phyloP scores from a whole-genome alignment of 2,113 vertebrate species.

The Ceyx cyanopectus region DNA sequence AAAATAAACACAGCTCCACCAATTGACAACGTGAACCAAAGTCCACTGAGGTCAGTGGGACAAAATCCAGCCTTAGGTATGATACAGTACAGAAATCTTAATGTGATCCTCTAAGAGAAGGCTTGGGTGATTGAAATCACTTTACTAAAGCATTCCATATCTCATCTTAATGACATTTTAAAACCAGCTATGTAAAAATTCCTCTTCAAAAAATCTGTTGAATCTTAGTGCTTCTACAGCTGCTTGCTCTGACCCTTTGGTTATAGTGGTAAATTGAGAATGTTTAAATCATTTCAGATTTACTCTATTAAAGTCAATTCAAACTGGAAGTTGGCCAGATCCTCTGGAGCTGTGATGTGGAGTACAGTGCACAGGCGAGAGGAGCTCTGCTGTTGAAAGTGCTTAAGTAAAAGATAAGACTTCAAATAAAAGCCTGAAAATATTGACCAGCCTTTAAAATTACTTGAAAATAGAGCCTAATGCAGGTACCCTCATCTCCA shows the following conservation, averaged over 20 bases:
- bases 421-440: slow-evolving; percentile 12
- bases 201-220: background rate
- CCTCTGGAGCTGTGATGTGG: background rate
- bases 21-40: background rate
- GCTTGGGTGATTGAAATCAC: background rate
- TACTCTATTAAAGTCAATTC: slow-evolving; percentile 5
- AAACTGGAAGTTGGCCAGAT: slow-evolving; percentile 28
- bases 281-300: slow-evolving; percentile 44
- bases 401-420: background rate
- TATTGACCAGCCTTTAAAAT: background rate
- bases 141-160: background rate
- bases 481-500: background rate
- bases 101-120: background rate
- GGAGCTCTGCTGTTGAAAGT: background rate
- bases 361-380: fast-evolving
- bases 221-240: background rate
- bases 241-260: slow-evolving; percentile 1
- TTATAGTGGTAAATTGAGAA: slow-evolving; percentile 13
- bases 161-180: background rate
- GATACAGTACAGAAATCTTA: background rate
- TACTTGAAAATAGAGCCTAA: background rate
- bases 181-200: background rate
- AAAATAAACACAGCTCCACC: background rate
- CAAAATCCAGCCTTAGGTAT: background rate
- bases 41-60: background rate